Conservation (phyloP, 2,797 vertebrate species). For the Buphagus erythrorhynchus region DNA sequence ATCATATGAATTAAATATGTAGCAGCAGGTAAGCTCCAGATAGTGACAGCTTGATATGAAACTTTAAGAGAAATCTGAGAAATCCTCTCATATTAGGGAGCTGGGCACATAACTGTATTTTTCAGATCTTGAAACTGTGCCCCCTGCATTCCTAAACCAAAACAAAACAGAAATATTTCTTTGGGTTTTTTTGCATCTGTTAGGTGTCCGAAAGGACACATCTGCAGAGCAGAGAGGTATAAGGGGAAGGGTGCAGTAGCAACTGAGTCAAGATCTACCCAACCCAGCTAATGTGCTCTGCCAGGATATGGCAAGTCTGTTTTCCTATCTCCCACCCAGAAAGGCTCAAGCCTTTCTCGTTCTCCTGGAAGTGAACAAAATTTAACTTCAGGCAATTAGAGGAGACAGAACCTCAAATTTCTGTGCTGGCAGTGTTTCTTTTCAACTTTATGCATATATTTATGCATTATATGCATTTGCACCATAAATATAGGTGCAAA, state of each 20-base stretch:
- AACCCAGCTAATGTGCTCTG: rapidly evolving
- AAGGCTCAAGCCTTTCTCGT: rapidly evolving
- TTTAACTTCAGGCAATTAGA: rapidly evolving
- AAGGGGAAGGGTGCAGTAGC: not conserved
- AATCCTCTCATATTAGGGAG: not conserved
- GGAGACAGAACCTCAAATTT: not conserved
- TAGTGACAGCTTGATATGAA: not conserved
- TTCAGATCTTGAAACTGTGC: not conserved
- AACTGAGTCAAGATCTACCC: not conserved
- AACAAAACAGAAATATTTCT: not conserved
- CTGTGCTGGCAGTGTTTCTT: not conserved
- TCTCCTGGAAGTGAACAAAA: not conserved
- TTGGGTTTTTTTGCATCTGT: not conserved
- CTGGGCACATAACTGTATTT: not conserved
- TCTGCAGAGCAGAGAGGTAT: not conserved
- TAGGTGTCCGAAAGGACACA: not conserved
- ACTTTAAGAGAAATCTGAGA: not conserved
- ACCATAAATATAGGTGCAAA: not conserved
- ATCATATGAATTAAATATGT: not conserved
- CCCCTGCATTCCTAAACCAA: not conserved
- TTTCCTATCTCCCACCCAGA: not conserved
- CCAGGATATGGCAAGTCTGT: not conserved
- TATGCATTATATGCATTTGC: not conserved
- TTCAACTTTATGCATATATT: not conserved
- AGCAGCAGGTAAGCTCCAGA: not conserved